These are phyloP conservation scores for Tenthredo scrophulariae DNA, from an alignment of 2,888 invertebrate genomes.

Conservation along the genomic window DNA sequence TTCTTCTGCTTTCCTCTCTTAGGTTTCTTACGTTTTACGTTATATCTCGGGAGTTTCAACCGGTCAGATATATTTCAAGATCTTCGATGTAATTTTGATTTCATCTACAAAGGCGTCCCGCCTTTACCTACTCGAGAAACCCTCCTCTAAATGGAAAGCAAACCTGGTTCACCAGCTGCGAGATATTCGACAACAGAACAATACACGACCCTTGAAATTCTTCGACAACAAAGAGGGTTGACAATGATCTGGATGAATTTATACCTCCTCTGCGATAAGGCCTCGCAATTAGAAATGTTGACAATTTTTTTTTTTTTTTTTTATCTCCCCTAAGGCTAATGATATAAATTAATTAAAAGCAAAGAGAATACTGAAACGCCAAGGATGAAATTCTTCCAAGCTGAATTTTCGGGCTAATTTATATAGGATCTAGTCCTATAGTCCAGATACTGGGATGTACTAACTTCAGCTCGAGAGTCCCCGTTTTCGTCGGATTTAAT, in stretches of 20 bases:
- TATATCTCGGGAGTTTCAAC: neutral
- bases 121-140: neutral
- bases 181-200: constrained; percentile 5
- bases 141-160: constrained; percentile 1
- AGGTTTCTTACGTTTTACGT: neutral
- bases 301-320: neutral
- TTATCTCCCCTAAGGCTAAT: neutral
- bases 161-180: neutral
- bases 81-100: constrained; percentile 33
- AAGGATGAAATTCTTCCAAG: neutral
- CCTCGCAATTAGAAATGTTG: neutral
- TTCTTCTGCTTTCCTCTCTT: neutral
- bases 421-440: neutral
- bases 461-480: neutral
- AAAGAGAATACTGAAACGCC: neutral
- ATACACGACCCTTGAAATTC: neutral
- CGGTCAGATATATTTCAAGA: neutral
- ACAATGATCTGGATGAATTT: neutral
- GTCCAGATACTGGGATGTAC: neutral
- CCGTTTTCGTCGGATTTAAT: neutral
- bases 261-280: neutral
- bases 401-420: neutral
- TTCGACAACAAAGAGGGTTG: neutral
- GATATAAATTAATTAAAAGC: neutral
- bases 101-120: neutral